Evolutionary conservation across 2,797 vertebrate species (phyloP), one percentile per base, ranked within the genome.

Genomic region (Pipistrellus pygmaeus): DNA sequence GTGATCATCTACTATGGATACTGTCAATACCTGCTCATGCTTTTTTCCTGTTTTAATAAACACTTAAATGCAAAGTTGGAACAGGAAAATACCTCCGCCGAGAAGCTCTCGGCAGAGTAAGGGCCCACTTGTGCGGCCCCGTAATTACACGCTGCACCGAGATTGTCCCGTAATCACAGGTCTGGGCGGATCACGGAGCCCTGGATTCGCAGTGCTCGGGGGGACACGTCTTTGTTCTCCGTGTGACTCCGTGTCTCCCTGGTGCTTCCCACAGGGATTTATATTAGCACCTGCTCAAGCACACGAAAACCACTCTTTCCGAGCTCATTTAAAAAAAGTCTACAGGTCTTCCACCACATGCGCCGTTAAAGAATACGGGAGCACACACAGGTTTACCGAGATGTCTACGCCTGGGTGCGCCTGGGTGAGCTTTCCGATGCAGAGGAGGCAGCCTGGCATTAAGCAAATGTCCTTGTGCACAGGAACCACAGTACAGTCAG

Each of bases 41-140:
- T 5, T 92, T 91, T 80, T 76, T 85, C 82, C 85, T 88, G 81
- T 68, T 90, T 95, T 81, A 88, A 96, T 93, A 88, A 96, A 96
- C 32, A 91, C 84, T 85, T 87, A 76, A 80, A 91, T 85, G 77
- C 55, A 55, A 87, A 96, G 94, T 5, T 72, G 95, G 85, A 85
- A 88, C 14, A 32, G 20, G 90, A 76, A 88, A 88, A 51, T 30
- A 64, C 69, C 91, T 88, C 88, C 86, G 23, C 20, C 30, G 14
- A 4, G 82, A 93, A 77, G 93, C 78, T 48, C 11, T 93, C 77
- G 10, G 23, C 32, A 51, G 53, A 78, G 82, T 62, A 72, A 88
- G 4, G 77, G 96, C 38, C 85, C 32, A 4, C 85, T 66, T 81
- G 82, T 64, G 96, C 15, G 75, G 95, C 72, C 93, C 93, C 1